Base-by-base conservation (phyloP, 2,888 invertebrate species). In the Phortica okadai region DNA sequence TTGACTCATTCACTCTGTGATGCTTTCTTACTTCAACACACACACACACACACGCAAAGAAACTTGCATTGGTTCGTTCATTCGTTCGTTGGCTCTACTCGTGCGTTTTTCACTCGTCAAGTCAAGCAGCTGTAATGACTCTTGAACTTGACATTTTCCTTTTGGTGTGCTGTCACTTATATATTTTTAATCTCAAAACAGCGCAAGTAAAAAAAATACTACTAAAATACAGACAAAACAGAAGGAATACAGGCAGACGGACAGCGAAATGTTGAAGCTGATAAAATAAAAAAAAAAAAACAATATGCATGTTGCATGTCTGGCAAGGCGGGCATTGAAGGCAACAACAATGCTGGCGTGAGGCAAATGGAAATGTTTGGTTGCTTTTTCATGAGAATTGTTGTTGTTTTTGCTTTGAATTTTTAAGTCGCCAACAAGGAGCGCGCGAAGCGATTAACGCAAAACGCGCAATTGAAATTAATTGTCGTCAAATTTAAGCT, bases 121-220 rank as follows among this genome's bases (percentile, higher is more conserved):
- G 79, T 78, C 76, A 69, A 79, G 82, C 86, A 86, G 87, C 86
- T 87, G 86, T 83, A 80, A 84, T 81, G 82, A 84, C 87, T 87
- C 86, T 85, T 87, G 87, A 87, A 87, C 86, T 87, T 87, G 86
- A 87, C 86, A 86, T 87, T 83, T 87, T 81, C 84, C 83, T 78
- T 79, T 74, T 79, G 78, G 78, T 59, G 62, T 80, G 79, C 75
- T 84, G 86, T 86, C 86, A 87, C 79, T 87, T 84, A 82, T 14
- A 56, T 83, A 78, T 80, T 85, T 84, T 83, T 85, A 87, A 86
- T 86, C 84, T 82, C 79, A 78, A 76, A 76, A 73, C 72, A 62
- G 44, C 16, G 33, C 25, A 8, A 11, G 11, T 8, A 44, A 14
- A 44, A 69, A 69, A 69, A 62, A n/a, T n/a, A 62, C 16, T n/a